Percentiles rank a stretch among this genome's conserved stretches.
Evolutionary conservation across 1,140 invertebrate species (phyloP).

Genomic region (Bicyclus anynana): DNA sequence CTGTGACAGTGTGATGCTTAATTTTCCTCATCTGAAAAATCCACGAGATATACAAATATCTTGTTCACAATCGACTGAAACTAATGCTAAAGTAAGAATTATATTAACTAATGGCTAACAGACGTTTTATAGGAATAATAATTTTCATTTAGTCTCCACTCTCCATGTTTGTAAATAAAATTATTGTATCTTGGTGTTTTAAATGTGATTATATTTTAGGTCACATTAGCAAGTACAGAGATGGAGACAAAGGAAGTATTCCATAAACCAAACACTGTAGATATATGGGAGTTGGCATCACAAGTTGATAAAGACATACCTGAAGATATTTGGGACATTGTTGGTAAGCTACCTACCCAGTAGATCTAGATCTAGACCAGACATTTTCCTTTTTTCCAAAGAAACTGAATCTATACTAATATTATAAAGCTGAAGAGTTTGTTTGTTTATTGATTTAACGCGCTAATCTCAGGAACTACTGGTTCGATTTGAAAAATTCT

Average conservation of each 20-base stretch:
- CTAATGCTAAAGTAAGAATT: slow-evolving; percentile 24
- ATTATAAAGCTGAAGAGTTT: no score
- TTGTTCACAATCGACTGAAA: slow-evolving; percentile 21
- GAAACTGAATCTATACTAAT: no score
- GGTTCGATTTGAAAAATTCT: no score
- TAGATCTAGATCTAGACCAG: no score
- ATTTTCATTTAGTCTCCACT: no score
- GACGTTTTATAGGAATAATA: no score
- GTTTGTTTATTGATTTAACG: no score
- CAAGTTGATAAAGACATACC: slow-evolving; percentile 60
- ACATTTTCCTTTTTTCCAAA: no score
- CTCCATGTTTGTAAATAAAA: no score
- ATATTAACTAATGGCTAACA: no score
- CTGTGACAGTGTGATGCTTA: slow-evolving; percentile 39
- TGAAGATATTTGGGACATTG: slow-evolving; percentile 61
- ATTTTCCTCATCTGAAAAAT: slow-evolving; percentile 52
- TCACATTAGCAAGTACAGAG: slow-evolving; percentile 41
- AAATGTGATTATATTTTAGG: slow-evolving; percentile 34
- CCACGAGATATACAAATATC: slow-evolving; percentile 70
- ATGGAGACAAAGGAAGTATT: slow-evolving; percentile 40
- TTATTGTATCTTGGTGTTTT: no score
- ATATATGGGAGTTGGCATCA: slow-evolving; percentile 62
- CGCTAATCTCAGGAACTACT: no score
- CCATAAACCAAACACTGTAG: slow-evolving; percentile 31
- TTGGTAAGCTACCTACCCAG: slow-evolving; percentile 33